Percentiles rank a stretch among this genome's conserved stretches.
phyloP scores from a whole-genome alignment of 1,140 invertebrate species.

The Tetragonula clypearis region DNA sequence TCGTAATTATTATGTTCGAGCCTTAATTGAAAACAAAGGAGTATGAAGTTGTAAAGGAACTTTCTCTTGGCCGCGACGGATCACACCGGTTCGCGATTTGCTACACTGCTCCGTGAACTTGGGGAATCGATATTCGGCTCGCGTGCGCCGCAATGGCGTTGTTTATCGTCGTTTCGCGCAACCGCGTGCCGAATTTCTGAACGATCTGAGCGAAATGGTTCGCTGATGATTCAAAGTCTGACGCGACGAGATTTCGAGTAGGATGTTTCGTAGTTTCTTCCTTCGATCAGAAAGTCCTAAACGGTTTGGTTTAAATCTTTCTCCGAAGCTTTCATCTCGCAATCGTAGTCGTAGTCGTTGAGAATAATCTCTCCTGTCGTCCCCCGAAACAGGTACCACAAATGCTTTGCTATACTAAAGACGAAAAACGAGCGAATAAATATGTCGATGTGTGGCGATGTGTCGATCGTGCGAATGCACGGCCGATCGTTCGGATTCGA shows the following conservation, averaged over 20 bases:
- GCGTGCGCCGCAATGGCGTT: slow-evolving; percentile 23
- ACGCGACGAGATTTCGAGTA: background rate
- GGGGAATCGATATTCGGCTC: slow-evolving; percentile 39
- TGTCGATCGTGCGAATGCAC: background rate
- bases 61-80: slow-evolving; percentile 46
- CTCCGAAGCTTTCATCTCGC: no score
- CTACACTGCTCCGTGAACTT: slow-evolving; percentile 26
- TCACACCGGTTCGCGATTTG: background rate
- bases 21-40: slow-evolving; percentile 59
- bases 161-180: slow-evolving; percentile 28
- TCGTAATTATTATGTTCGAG: slow-evolving; percentile 42
- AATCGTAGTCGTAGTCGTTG: no score
- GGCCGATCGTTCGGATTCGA: slow-evolving; percentile 38
- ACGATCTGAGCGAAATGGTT: slow-evolving; percentile 3
- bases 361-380: no score
- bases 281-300: no score
- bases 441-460: background rate
- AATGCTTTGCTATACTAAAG: no score
- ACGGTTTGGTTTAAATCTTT: no score
- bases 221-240: background rate
- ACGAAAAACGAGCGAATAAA: background rate
- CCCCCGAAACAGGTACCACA: no score
- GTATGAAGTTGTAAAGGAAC: slow-evolving; percentile 23
- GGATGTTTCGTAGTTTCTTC: background rate
- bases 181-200: slow-evolving; percentile 35